Percentiles rank a stretch among this genome's conserved stretches.
Conservation (phyloP, 2,113 vertebrate genomes). For the Cryptoleucopteryx plumbea region DNA sequence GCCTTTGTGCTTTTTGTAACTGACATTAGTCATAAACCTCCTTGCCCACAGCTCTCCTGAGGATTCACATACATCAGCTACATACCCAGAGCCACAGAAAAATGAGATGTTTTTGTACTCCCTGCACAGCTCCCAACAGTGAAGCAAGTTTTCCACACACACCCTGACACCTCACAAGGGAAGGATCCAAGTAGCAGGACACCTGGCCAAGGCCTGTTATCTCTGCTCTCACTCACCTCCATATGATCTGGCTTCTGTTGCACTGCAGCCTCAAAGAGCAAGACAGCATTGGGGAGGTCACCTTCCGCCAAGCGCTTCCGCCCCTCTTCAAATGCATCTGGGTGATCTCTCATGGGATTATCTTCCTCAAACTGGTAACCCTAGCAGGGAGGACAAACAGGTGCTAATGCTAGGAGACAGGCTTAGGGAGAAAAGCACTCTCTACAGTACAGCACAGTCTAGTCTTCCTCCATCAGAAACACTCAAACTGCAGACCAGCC, state of each 20-base stretch:
- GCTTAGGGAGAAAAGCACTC: neutral
- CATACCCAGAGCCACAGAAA: neutral
- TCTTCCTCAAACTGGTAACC: conserved; percentile 98
- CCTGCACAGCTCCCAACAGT: neutral
- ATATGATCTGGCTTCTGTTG: conserved; percentile 90
- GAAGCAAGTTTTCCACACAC: neutral
- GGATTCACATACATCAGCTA: neutral
- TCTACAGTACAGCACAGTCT: neutral
- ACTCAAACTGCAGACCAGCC: neutral
- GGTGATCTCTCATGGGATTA: conserved; percentile 90
- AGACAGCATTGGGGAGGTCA: conserved; percentile 91
- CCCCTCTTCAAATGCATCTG: conserved; percentile 89
- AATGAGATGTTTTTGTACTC: neutral
- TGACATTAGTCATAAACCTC: neutral
- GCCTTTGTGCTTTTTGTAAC: neutral
- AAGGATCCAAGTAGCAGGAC: neutral
- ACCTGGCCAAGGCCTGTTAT: neutral
- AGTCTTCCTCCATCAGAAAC: neutral
- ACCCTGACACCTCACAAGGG: neutral
- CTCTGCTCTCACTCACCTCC: conserved; percentile 78
- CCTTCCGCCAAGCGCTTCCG: conserved; percentile 86
- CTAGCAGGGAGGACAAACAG: conserved; percentile 56
- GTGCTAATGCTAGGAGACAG: neutral
- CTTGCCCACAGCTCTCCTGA: neutral
- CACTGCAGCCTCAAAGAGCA: conserved; percentile 94